Conservation (phyloP, 2,113 vertebrate species). For the Salvelinus sp. region DNA sequence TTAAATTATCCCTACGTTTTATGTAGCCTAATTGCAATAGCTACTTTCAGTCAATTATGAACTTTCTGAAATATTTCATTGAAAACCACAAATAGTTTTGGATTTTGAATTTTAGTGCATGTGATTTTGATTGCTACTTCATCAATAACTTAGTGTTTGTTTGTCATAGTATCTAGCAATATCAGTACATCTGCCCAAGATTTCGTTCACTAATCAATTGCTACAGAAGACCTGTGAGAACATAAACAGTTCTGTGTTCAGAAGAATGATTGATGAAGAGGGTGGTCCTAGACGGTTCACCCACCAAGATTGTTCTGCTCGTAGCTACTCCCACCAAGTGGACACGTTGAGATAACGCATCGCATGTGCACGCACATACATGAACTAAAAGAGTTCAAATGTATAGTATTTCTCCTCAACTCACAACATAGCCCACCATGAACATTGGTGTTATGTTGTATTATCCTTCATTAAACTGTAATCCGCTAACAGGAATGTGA, state of each 20-base stretch:
- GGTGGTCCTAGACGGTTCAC: background rate
- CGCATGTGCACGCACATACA: background rate
- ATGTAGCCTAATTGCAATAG: too few relatives aligned
- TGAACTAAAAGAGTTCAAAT: background rate
- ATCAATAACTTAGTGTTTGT: background rate
- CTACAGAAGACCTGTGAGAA: too few relatives aligned
- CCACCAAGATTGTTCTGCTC: slow-evolving; percentile 1
- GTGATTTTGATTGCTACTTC: background rate
- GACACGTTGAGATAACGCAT: slow-evolving; percentile 6
- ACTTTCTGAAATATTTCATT: too few relatives aligned
- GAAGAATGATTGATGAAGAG: background rate
- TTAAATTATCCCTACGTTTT: too few relatives aligned
- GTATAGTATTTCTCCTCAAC: background rate
- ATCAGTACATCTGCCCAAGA: too few relatives aligned
- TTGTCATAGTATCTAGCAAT: background rate
- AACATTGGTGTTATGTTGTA: background rate
- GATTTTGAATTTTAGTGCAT: too few relatives aligned
- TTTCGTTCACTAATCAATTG: too few relatives aligned
- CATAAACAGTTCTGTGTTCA: background rate
- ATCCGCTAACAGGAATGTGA: background rate
- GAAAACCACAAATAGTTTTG: too few relatives aligned
- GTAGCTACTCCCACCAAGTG: slow-evolving; percentile 4
- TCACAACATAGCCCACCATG: background rate
- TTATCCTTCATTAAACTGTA: background rate
- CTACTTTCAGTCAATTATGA: too few relatives aligned